Conservation (phyloP, 2,888 invertebrate species). For the Noctua fimbriata region DNA sequence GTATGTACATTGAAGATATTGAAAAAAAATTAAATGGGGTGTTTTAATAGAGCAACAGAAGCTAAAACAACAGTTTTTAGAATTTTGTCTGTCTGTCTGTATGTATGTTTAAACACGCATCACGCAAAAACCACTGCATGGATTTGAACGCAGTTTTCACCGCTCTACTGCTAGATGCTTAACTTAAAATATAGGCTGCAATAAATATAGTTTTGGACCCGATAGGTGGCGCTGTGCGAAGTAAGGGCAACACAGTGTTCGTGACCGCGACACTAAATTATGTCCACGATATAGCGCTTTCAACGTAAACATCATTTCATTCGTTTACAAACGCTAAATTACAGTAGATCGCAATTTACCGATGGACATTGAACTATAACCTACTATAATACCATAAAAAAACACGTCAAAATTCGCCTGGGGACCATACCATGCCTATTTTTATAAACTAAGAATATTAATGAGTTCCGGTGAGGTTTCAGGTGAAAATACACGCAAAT, state of each 20-base stretch:
- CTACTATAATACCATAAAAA: neutral
- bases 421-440: conserved; percentile 14
- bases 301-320: conserved; percentile 24
- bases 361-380: conserved; percentile 28
- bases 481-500: conserved; percentile 1
- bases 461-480: conserved; percentile 19
- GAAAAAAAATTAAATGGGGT: no score
- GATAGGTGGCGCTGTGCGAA: no score
- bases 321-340: conserved; percentile 5
- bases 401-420: conserved; percentile 8
- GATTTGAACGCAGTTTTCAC: no score
- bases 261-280: conserved; percentile 17
- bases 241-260: neutral
- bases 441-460: conserved; percentile 21
- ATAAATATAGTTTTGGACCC: no score
- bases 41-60: no score
- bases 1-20: no score
- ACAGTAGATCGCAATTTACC: neutral
- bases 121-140: no score
- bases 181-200: no score
- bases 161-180: no score
- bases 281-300: neutral
- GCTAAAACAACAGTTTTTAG: no score
- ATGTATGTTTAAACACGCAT: no score
- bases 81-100: no score